These are phyloP conservation scores for Lepisosteus oculatus DNA, from an alignment of 2,113 vertebrate genomes.

Conservation along the genomic window DNA sequence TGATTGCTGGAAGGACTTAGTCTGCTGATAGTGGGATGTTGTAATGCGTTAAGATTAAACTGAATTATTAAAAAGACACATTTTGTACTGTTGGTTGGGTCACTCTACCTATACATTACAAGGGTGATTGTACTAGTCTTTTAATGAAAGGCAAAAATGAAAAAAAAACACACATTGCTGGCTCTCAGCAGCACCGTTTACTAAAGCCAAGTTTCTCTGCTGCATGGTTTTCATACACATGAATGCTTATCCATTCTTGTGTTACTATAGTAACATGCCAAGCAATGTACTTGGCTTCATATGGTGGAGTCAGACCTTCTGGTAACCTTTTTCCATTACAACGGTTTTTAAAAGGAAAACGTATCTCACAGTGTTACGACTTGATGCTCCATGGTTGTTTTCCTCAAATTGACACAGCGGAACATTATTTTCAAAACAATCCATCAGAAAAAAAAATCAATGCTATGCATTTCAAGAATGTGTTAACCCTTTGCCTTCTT, in stretches of 20 bases:
- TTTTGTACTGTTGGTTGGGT: neutral
- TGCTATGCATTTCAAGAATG: no score
- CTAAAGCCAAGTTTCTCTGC: constrained; percentile 10
- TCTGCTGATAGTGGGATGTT: neutral
- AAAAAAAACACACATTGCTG: neutral
- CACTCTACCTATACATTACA: neutral
- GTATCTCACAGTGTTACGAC: no score
- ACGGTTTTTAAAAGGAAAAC: neutral
- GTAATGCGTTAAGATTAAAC: neutral
- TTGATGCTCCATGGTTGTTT: constrained; percentile 12
- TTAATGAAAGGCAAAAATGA: neutral
- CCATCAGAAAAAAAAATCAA: no score
- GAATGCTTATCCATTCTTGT: neutral
- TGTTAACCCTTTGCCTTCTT: no score
- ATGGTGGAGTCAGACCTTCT: neutral
- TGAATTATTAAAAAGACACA: neutral
- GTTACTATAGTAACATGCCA: constrained; percentile 16
- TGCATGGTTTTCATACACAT: neutral
- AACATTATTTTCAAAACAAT: neutral
- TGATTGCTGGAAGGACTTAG: neutral
- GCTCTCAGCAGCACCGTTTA: neutral
- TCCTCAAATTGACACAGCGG: neutral
- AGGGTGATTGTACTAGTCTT: neutral
- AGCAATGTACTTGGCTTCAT: neutral
- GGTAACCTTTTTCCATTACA: constrained; percentile 5